Conservation (phyloP, 1,140 invertebrate species). For the Drosophila yakuba region DNA sequence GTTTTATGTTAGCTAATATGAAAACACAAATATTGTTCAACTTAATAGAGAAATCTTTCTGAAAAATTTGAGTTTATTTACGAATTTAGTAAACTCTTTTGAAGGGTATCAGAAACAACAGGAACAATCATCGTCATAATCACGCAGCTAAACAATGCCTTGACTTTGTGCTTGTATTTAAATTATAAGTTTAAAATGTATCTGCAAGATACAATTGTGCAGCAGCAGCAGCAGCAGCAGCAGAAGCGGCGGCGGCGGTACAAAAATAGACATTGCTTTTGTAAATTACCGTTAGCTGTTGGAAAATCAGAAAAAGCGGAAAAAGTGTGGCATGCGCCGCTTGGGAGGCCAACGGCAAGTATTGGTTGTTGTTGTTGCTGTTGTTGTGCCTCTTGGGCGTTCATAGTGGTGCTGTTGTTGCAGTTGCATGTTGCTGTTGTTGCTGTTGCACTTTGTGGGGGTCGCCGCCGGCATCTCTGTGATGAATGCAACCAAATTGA, state of each 20-base stretch:
- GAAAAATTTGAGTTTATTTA: too few relatives aligned
- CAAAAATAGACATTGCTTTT: slow-evolving; percentile 74
- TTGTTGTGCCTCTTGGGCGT: not conserved
- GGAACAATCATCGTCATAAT: slow-evolving; percentile 54
- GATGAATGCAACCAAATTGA: slow-evolving; percentile 47
- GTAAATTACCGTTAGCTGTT: slow-evolving; percentile 76
- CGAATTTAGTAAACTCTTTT: not conserved
- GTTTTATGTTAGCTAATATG: too few relatives aligned
- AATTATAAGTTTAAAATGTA: slow-evolving; percentile 78
- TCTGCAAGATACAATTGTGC: slow-evolving; percentile 61
- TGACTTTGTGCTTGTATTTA: slow-evolving; percentile 82
- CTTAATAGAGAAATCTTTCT: too few relatives aligned
- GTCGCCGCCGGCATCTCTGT: slow-evolving; percentile 35
- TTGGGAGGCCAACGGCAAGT: slow-evolving; percentile 75
- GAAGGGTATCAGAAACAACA: slow-evolving; percentile 22
- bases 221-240: slow-evolving; percentile 3
- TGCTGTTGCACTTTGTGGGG: slow-evolving; percentile 38
- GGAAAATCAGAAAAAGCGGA: slow-evolving; percentile 12
- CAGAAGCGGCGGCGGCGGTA: slow-evolving; percentile 29
- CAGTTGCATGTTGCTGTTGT: slow-evolving; percentile 2
- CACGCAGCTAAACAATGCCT: slow-evolving; percentile 68
- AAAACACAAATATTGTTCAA: too few relatives aligned
- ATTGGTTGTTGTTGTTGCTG: slow-evolving; percentile 1
- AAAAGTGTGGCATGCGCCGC: slow-evolving; percentile 48
- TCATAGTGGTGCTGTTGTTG: slow-evolving; percentile 18